Base-by-base conservation (phyloP, 2,797 vertebrate genomes). In the Momotus momota region DNA sequence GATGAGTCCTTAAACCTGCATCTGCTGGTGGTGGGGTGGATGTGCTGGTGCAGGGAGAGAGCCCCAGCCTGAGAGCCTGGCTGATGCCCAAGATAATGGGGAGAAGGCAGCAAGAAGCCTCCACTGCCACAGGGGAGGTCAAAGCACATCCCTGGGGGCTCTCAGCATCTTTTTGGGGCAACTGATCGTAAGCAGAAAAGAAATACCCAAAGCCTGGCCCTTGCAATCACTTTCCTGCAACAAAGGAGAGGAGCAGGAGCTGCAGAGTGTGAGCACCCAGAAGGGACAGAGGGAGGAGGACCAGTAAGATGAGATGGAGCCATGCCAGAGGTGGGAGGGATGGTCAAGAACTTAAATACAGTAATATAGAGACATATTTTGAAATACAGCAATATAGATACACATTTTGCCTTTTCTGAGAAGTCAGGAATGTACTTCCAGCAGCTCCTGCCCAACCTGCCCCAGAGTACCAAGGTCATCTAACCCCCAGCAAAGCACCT, bases 161-260 rank as follows among this genome's bases (percentile, higher is more conserved):
- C 67, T 54, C 49, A 19, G 23, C 27, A 18, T 17, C 33, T 35
- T 41, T 48, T 17, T 21, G 7, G n/a, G 72, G 12, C 21, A 17
- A 41, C 8, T 1, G 2, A 20, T 45, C 9, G 3, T 27, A 23
- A n/a, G 12, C 54, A 35, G 27, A 54, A 57, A 55, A 52, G 31
- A 8, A 54, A 12, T 17, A 20, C 29, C 9, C 14, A 14, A 23
- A 23, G 10, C 15, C 29, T 14, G 4, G 5, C 19, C 62, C 33
- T 49, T 9, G n/a, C 49, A 33, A 22, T 14, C 0, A 0, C 35
- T 41, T 18, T 41, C 35, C n/a, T 26, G 3, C 29, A 8, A 3
- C 20, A 4, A 21, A n/a, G 43, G 40, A 26, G 21, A 31, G 19
- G 27, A 79, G 25, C 29, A 18, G 2, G 2, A 66, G 51, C 41